Evolutionary conservation across 2,797 vertebrate genomes (phyloP), one percentile per base, ranked within the genome.

Genomic region (Fistularia commersonii): DNA sequence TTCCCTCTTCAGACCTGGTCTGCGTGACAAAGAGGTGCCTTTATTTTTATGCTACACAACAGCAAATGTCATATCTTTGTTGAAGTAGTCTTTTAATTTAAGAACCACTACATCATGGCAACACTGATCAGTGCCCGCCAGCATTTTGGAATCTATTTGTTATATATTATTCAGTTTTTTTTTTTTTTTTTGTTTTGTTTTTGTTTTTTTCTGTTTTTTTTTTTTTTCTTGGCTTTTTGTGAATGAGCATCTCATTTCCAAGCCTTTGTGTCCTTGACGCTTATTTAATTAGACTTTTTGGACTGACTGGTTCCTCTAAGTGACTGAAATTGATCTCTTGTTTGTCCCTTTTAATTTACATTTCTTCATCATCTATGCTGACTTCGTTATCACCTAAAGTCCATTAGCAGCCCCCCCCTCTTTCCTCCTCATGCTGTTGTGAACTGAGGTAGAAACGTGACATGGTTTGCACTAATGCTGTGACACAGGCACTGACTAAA

Each of bases 401-500:
- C n/a, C n/a, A n/a, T n/a, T n/a, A n/a, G n/a, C n/a, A n/a, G n/a
- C n/a, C n/a, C n/a, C n/a, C n/a, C n/a, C n/a, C n/a, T n/a, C n/a
- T n/a, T 63, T 6, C 34, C 66, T 64, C 66, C 68, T 51, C 57
- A 52, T 55, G 40, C 69, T 50, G 56, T 77, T 63, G 61, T 74
- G 49, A 77, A 78, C n/a, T n/a, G n/a, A n/a, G n/a, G n/a, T n/a
- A n/a, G n/a, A n/a, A n/a, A n/a, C n/a, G n/a, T n/a, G n/a, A n/a
- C n/a, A n/a, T n/a, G n/a, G n/a, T n/a, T n/a, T n/a, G n/a, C n/a
- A 69, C 61, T 54, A 57, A 45, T 72, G 68, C 72, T 69, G 69
- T 74, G 80, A 78, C 74, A 73, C 66, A 66, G 76, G 85, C 84
- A 81, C 83, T 85, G 80, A 84, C 50, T n/a, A n/a, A n/a, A n/a